Evolutionary conservation across 2,113 vertebrate genomes (phyloP).

Genomic region (Macaca nemestrina): DNA sequence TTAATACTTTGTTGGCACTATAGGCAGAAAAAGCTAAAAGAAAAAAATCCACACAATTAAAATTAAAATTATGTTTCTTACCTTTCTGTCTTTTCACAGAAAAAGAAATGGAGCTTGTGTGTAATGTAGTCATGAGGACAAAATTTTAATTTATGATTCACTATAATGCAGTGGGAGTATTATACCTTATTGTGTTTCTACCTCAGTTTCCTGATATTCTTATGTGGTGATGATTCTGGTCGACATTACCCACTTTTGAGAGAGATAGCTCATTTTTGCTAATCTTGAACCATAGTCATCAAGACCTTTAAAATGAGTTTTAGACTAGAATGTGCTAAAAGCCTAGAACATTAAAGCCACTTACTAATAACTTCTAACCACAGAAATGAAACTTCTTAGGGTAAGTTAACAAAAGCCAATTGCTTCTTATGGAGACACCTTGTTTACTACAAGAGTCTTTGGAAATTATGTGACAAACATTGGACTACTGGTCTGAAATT

Average conservation of each 20-base stretch:
- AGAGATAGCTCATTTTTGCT: not conserved
- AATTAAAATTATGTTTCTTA: not conserved
- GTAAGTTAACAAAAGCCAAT: not conserved
- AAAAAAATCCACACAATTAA: conserved; percentile 5
- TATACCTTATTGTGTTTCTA: not conserved
- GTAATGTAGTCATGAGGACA: not conserved
- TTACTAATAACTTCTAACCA: not conserved
- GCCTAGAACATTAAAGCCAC: not conserved
- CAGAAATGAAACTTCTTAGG: not conserved
- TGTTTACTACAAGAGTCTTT: not conserved
- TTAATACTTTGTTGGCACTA: conserved; percentile 59
- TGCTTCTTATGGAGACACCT: not conserved
- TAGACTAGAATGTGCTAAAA: not conserved
- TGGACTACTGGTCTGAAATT: not conserved
- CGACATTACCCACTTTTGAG: not conserved
- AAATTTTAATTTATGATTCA: not conserved
- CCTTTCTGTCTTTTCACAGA: conserved; percentile 8
- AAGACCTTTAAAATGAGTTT: not conserved
- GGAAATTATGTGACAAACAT: not conserved
- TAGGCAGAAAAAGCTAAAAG: not conserved
- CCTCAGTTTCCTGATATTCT: not conserved
- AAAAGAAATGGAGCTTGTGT: not conserved
- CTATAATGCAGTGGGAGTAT: not conserved
- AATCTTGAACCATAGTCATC: not conserved
- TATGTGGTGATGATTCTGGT: not conserved